Base-by-base conservation (phyloP, 2,113 vertebrate genomes). In the Anguilla rostrata region DNA sequence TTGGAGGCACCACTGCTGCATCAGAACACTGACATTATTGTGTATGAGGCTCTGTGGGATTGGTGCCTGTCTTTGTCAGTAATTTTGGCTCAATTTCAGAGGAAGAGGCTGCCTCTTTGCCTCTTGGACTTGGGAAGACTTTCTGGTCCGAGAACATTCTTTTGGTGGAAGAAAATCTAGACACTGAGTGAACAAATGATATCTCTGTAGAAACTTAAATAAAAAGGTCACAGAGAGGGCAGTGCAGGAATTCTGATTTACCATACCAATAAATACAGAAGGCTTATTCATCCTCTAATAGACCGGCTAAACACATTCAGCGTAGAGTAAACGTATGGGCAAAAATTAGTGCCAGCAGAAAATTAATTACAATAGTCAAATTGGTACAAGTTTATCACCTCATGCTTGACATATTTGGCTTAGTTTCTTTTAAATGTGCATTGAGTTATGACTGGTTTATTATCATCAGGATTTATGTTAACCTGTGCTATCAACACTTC, bases 161-260 rank as follows among this genome's bases (percentile, higher is more conserved):
- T 75, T 22, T 75, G 71, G 71, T 75, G n/a, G n/a, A 75, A n/a
- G n/a, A n/a, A 75, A 75, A 34, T 75, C 71, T 20, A 75, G 71
- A 75, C 34, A 9, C n/a, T 75, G 71, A 34, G n/a, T 26, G n/a
- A 75, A n/a, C 71, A 75, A 75, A 75, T 34, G n/a, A 12, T 9
- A n/a, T 75, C 71, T 75, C 26, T 75, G 71, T 34, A 75, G 26
- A 75, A 75, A 75, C 11, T 8, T 34, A 75, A 75, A 34, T n/a
- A 8, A 75, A 34, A 75, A 14, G 71, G 71, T n/a, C 26, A 75
- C 11, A 75, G n/a, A 75, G 11, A 1, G 26, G 71, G 71, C 26
- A 75, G 71, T 9, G 71, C 2, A 14, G 71, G 26, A 29, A 2
- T n/a, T 3, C 7, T 34, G n/a, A 75, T 29, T n/a, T 12, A 75